Evolutionary conservation across 2,888 invertebrate species (phyloP).

Genomic region (Lepidochitona cinerea): DNA sequence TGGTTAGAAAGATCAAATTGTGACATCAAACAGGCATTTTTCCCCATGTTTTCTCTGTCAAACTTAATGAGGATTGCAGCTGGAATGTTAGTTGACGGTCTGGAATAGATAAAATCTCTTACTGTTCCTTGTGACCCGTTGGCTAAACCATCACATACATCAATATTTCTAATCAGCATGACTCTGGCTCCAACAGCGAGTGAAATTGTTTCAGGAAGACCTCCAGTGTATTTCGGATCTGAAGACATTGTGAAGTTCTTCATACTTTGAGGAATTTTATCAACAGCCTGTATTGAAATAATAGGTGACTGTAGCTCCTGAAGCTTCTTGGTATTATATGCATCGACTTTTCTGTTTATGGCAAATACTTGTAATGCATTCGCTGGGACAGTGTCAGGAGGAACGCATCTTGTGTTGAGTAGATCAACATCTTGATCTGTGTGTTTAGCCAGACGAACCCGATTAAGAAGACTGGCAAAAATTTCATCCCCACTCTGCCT

Average conservation of each 20-base stretch:
- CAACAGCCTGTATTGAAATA: neutral
- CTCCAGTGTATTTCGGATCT: constrained; percentile 18
- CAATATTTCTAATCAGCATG: constrained; percentile 31
- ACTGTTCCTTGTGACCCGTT: constrained; percentile 31
- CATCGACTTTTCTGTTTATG: neutral
- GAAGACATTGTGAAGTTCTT: constrained; percentile 9
- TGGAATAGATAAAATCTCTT: constrained; percentile 15
- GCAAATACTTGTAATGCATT: constrained; percentile 14
- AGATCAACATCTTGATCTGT: neutral
- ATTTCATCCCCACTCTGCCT: constrained; percentile 4
- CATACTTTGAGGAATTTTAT: constrained; percentile 13
- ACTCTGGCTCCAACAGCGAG: constrained; percentile 23
- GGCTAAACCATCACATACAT: constrained; percentile 32
- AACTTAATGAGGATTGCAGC: constrained; percentile 21
- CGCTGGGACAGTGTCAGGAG: neutral
- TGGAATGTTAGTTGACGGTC: constrained; percentile 3
- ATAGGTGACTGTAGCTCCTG: neutral
- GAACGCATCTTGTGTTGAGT: neutral
- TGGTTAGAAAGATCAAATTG: constrained; percentile 5
- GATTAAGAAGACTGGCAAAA: constrained; percentile 11
- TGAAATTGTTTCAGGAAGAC: constrained; percentile 6
- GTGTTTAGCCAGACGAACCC: neutral
- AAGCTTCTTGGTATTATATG: neutral
- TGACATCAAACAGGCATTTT: constrained; percentile 18
- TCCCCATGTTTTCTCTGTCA: constrained; percentile 22